Evolutionary conservation across 1,140 invertebrate species (phyloP).

Genomic region (Rhopalosiphum padi): DNA sequence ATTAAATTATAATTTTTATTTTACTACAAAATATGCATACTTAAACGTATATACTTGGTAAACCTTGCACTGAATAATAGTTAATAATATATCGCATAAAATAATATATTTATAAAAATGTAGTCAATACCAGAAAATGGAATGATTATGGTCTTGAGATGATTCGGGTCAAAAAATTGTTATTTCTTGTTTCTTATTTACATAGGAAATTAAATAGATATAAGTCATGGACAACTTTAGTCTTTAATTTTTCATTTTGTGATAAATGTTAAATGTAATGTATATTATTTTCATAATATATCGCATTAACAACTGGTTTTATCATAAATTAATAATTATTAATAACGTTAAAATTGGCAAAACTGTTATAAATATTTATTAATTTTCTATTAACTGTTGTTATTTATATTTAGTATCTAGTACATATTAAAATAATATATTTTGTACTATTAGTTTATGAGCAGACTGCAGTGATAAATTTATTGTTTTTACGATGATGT

Average conservation of each 20-base stretch:
- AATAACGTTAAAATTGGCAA: too few relatives aligned
- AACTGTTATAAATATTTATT: too few relatives aligned
- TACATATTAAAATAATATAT: too few relatives aligned
- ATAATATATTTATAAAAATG: background rate
- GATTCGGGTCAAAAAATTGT: background rate
- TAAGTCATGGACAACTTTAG: too few relatives aligned
- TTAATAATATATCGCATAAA: background rate
- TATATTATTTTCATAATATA: background rate
- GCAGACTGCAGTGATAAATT: too few relatives aligned
- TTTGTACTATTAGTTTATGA: too few relatives aligned
- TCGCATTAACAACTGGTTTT: background rate
- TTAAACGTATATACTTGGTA: background rate
- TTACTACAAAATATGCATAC: background rate
- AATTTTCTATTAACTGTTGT: too few relatives aligned
- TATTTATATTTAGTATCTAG: too few relatives aligned
- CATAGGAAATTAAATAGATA: background rate
- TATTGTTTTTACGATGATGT: too few relatives aligned
- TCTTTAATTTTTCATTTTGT: background rate
- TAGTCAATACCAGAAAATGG: background rate
- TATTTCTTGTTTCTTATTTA: too few relatives aligned
- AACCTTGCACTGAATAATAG: background rate
- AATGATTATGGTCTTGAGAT: background rate
- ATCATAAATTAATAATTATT: too few relatives aligned
- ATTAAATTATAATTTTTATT: background rate
- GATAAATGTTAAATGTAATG: background rate